Evolutionary conservation across 2,888 invertebrate genomes (phyloP).

Genomic region (Drosophila monieri): DNA sequence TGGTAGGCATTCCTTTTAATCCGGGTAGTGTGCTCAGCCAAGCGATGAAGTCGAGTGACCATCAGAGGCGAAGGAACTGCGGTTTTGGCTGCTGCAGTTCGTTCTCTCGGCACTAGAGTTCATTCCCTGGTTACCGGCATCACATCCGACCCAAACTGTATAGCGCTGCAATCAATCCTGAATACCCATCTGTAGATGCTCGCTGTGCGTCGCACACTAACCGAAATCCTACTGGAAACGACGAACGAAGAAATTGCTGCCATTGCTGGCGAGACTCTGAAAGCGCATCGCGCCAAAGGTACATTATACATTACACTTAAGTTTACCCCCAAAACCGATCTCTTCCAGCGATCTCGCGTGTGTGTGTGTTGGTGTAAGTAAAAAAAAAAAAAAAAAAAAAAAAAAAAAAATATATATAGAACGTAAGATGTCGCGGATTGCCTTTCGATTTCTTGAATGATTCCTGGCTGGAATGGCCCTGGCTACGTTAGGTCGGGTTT

Average conservation of each 20-base stretch:
- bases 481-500: slow-evolving; percentile 9
- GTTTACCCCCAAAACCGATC: slow-evolving; percentile 28
- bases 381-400: background rate
- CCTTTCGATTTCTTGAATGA: background rate
- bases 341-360: slow-evolving; percentile 56
- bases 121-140: slow-evolving; percentile 52
- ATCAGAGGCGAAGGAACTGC: slow-evolving; percentile 14
- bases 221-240: slow-evolving; percentile 96
- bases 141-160: slow-evolving; percentile 21
- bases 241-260: slow-evolving; percentile 94
- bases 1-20: slow-evolving; percentile 75
- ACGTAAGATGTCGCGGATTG: slow-evolving; percentile 25
- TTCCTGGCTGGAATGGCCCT: slow-evolving; percentile 19
- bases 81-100: slow-evolving; percentile 5
- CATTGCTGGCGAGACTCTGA: slow-evolving; percentile 93
- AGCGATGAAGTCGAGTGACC: slow-evolving; percentile 54
- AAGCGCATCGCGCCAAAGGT: slow-evolving; percentile 92
- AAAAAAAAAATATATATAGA: background rate
- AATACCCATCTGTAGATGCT: slow-evolving; percentile 88
- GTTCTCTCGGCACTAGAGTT: slow-evolving; percentile 35
- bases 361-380: slow-evolving; percentile 53
- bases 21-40: slow-evolving; percentile 46
- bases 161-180: slow-evolving; percentile 48
- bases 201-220: slow-evolving; percentile 93
- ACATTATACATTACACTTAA: slow-evolving; percentile 81